Conservation (phyloP, 2,113 vertebrate genomes). For the Corythornis cristatus region DNA sequence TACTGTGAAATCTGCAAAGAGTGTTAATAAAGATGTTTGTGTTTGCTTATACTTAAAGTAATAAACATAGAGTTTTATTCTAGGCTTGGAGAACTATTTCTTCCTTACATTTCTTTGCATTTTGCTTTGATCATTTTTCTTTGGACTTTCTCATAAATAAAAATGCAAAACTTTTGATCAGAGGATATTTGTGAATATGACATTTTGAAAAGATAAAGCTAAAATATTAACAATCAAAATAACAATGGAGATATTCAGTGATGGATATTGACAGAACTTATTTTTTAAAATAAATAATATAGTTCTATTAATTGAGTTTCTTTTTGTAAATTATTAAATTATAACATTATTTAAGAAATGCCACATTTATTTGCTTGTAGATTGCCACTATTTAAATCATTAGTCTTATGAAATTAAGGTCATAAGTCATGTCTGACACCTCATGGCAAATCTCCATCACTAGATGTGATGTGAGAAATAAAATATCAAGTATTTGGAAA, state of each 20-base stretch:
- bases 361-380: not conserved
- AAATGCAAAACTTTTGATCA: not conserved
- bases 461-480: not conserved
- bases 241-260: not conserved
- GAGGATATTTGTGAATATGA: not conserved
- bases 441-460: not conserved
- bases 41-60: not conserved
- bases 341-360: not conserved
- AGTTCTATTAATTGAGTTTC: not conserved
- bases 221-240: not conserved
- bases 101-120: not conserved
- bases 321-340: not conserved
- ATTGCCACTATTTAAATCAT: not conserved
- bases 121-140: not conserved
- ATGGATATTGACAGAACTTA: not conserved
- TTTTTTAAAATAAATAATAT: not conserved
- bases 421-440: not conserved
- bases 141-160: not conserved
- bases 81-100: not conserved
- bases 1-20: not conserved
- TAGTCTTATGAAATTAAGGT: not conserved
- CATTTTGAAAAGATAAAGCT: not conserved
- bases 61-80: not conserved
- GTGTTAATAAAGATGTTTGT: not conserved
- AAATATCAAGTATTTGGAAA: not conserved